A percentile compares a stretch with the other conserved stretches of the same genome.
phyloP scores from a whole-genome alignment of 2,113 vertebrate genomes.

The Alosa alosa region DNA sequence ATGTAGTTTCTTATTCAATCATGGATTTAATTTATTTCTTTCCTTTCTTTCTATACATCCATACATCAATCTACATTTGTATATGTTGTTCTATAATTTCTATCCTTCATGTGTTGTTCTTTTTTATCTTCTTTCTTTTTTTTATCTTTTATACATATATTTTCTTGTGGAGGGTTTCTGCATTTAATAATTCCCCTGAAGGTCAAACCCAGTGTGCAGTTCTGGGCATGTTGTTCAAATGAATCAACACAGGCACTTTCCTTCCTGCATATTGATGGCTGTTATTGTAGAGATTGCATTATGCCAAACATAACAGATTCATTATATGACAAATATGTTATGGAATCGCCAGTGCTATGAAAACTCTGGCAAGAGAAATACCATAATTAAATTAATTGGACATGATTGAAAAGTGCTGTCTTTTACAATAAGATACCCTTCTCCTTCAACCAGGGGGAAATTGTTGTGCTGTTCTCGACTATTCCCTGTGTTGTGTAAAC shows the following conservation, averaged over 20 bases:
- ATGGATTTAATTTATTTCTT: too few relatives aligned
- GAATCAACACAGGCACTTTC: constrained; percentile 3
- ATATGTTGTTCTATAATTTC: too few relatives aligned
- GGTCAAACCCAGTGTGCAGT: background rate
- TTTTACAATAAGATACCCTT: background rate
- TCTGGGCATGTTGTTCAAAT: background rate
- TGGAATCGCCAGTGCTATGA: background rate
- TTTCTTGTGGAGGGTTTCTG: background rate
- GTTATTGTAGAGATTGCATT: background rate
- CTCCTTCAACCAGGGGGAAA: background rate
- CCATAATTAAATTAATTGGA: background rate
- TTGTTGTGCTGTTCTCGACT: background rate
- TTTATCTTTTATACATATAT: background rate
- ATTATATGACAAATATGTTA: background rate
- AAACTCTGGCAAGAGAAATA: background rate
- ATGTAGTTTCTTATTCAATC: too few relatives aligned
- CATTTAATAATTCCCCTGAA: background rate
- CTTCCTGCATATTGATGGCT: background rate
- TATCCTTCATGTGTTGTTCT: background rate
- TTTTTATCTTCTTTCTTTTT: background rate
- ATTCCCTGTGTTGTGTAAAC: background rate
- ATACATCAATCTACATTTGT: too few relatives aligned
- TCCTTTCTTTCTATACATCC: too few relatives aligned
- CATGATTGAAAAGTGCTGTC: constrained; percentile 6
- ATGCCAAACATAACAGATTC: background rate